Conservation (phyloP, 2,797 vertebrate species). For the Sylvia borin region DNA sequence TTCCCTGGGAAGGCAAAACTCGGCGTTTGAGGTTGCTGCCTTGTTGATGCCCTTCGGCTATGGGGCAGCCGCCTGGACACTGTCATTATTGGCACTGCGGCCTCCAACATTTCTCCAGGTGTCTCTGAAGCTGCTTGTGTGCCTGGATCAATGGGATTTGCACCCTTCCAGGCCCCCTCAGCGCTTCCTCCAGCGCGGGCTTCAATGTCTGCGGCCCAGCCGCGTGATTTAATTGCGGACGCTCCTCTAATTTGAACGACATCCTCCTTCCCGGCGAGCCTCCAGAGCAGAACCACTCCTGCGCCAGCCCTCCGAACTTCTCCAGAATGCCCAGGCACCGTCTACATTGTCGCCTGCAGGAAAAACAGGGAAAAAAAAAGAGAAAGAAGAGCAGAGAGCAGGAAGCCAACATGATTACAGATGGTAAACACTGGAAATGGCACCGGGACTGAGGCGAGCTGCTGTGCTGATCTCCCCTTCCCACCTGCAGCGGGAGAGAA, state of each 20-base stretch:
- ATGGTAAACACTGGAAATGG: conserved; percentile 55
- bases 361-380: neutral
- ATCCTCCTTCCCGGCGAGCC: neutral
- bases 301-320: neutral
- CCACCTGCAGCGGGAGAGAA: fast-evolving
- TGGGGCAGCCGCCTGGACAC: neutral
- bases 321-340: neutral
- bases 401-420: conserved; percentile 3
- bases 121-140: neutral
- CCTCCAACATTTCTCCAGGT: neutral
- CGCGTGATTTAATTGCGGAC: neutral
- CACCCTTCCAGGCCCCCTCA: neutral
- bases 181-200: fast-evolving
- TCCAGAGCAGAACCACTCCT: neutral
- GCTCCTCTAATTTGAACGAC: neutral
- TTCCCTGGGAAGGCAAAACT: neutral
- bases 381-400: neutral
- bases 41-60: fast-evolving
- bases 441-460: neutral
- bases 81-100: fast-evolving
- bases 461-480: neutral
- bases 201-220: neutral
- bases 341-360: neutral
- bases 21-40: fast-evolving
- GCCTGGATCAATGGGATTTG: neutral